A percentile compares a stretch with the other conserved stretches of the same genome.
Evolutionary conservation across 2,888 invertebrate species (phyloP).

Genomic region (Cheiracanthium punctorium): DNA sequence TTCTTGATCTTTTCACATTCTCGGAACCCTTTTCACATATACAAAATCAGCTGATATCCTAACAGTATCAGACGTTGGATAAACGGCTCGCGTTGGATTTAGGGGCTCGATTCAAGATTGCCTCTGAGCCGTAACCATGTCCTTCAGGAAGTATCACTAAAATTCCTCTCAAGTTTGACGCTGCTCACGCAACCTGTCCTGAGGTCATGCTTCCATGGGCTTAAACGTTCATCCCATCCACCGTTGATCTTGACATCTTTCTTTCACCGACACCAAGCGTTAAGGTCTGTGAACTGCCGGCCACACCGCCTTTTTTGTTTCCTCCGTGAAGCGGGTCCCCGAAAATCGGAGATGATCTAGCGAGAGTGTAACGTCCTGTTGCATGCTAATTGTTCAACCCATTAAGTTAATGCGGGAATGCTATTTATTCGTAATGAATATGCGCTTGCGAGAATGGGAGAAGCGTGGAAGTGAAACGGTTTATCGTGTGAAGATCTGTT

Average conservation of each 20-base stretch:
- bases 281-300: constrained; percentile 29
- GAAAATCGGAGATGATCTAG: background rate
- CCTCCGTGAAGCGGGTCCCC: background rate
- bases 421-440: background rate
- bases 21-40: too few species aligned
- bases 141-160: background rate
- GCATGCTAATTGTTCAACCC: constrained; percentile 37
- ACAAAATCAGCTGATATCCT: too few species aligned
- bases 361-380: constrained; percentile 25
- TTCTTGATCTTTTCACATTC: too few species aligned
- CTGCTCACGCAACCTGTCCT: background rate
- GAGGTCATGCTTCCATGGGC: constrained; percentile 20
- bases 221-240: constrained; percentile 16
- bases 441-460: background rate
- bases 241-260: constrained; percentile 18
- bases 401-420: background rate
- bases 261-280: constrained; percentile 6
- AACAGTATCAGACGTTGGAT: too few species aligned
- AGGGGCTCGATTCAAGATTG: too few species aligned
- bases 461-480: background rate
- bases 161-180: background rate
- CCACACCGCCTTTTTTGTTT: background rate
- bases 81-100: too few species aligned
- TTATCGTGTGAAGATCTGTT: background rate
- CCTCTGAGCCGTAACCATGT: background rate